phyloP scores from a whole-genome alignment of 2,113 vertebrate species.

The Erythrocercus mccallii region DNA sequence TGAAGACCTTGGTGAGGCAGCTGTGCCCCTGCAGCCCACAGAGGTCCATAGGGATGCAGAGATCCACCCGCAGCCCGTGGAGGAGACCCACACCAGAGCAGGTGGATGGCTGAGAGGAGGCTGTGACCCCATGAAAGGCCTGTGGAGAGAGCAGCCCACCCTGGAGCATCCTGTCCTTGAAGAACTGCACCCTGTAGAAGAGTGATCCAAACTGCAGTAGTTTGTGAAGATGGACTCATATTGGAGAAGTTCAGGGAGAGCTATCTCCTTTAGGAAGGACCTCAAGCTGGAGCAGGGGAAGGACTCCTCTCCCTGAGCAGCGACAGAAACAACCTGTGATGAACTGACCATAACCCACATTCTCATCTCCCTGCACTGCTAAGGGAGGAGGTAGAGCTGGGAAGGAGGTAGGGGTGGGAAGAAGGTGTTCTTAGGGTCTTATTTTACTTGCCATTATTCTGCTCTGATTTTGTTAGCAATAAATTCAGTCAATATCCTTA shows the following conservation, averaged over 20 bases:
- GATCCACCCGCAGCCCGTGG: not conserved
- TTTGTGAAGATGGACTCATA: not conserved
- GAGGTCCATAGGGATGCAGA: not conserved
- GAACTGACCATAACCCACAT: not conserved
- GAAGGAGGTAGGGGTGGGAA: not conserved
- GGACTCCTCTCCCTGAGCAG: not conserved
- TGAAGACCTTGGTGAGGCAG: not conserved
- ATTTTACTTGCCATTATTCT: not conserved
- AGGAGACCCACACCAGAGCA: not conserved
- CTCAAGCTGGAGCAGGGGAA: not conserved
- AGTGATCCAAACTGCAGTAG: not conserved
- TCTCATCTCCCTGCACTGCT: not conserved
- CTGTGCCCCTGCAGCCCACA: not conserved
- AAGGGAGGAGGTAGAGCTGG: not conserved
- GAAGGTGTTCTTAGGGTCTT: not conserved
- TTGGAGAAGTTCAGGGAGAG: not conserved
- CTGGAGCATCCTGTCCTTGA: not conserved
- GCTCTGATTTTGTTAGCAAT: not conserved
- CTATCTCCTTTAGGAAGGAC: not conserved
- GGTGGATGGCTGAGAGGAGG: not conserved
- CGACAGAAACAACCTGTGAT: not conserved
- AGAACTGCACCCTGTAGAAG: not conserved
- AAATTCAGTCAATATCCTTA: not conserved
- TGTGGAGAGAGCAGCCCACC: not conserved
- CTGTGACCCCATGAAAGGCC: rapidly evolving